Percentiles rank a stretch among this genome's conserved stretches.
phyloP scores from a whole-genome alignment of 2,797 vertebrate species.

The Alectoris magna region DNA sequence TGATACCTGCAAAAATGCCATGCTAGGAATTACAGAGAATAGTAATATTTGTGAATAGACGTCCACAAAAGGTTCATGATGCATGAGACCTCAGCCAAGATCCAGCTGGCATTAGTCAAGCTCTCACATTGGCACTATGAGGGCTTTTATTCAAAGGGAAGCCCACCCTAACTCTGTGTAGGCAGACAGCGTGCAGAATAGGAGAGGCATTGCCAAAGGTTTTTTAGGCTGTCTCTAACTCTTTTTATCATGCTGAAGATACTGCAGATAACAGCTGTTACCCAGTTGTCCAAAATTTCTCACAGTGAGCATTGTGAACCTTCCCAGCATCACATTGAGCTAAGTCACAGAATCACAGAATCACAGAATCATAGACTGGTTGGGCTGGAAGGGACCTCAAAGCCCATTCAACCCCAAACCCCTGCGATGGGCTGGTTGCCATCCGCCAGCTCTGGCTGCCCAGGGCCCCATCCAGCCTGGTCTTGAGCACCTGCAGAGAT shows the following conservation, averaged over 20 bases:
- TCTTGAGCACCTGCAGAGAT: neutral
- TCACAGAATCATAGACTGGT: too few species aligned
- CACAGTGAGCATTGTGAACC: neutral
- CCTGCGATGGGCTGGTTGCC: too few species aligned
- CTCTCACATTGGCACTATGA: accelerated
- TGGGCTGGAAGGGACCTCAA: neutral
- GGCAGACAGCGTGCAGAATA: neutral
- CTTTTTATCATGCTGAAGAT: accelerated
- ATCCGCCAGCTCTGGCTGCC: neutral
- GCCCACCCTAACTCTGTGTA: neutral
- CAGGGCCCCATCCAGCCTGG: neutral
- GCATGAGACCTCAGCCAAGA: neutral
- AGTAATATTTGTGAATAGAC: neutral
- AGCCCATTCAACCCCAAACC: neutral
- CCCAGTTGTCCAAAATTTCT: neutral
- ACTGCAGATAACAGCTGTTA: neutral
- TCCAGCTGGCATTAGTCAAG: neutral
- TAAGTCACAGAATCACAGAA: too few species aligned
- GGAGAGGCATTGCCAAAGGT: neutral
- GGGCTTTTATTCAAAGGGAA: neutral
- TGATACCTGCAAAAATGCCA: neutral
- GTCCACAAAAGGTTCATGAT: neutral
- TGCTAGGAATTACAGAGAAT: neutral
- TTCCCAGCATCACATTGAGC: neutral
- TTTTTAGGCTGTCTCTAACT: neutral